These are phyloP conservation scores for Ammodytes marinus DNA, from an alignment of 2,113 vertebrate species.

Conservation along the genomic window DNA sequence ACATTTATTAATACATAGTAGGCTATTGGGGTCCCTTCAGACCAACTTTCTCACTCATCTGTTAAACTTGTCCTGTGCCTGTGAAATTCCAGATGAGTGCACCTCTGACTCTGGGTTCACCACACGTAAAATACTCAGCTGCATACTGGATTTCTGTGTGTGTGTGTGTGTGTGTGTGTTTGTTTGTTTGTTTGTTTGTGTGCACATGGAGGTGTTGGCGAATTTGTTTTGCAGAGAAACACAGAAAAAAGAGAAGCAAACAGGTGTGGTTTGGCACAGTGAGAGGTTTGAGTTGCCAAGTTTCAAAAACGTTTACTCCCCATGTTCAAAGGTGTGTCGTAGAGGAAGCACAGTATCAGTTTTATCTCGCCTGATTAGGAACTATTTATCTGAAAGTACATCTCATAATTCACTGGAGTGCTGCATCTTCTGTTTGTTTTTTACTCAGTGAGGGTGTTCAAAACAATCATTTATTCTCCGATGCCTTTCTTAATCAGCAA, in stretches of 20 bases:
- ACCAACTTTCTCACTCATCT: slow-evolving; percentile 36
- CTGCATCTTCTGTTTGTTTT: background rate
- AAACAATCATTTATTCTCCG: background rate
- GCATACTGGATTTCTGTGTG: background rate
- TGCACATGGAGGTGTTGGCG: background rate
- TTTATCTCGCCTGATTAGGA: background rate
- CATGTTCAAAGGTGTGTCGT: slow-evolving; percentile 12
- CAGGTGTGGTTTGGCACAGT: background rate
- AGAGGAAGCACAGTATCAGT: background rate
- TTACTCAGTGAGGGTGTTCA: background rate
- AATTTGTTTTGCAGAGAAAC: background rate
- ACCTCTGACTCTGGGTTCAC: slow-evolving; percentile 24
- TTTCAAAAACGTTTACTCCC: background rate
- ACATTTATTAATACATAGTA: background rate
- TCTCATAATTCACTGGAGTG: background rate
- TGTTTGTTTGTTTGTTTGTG: background rate
- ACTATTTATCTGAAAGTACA: too few relatives aligned
- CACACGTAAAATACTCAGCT: background rate
- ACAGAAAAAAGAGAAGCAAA: background rate
- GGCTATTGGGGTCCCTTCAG: background rate
- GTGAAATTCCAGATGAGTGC: slow-evolving; percentile 67
- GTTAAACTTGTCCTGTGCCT: slow-evolving; percentile 53
- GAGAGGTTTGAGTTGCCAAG: slow-evolving; percentile 19
- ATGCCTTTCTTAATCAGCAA: too few relatives aligned
- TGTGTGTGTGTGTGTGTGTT: background rate